Percentiles rank a stretch among this genome's conserved stretches.
phyloP scores from a whole-genome alignment of 2,888 invertebrate species.

The Heliconius cydno region DNA sequence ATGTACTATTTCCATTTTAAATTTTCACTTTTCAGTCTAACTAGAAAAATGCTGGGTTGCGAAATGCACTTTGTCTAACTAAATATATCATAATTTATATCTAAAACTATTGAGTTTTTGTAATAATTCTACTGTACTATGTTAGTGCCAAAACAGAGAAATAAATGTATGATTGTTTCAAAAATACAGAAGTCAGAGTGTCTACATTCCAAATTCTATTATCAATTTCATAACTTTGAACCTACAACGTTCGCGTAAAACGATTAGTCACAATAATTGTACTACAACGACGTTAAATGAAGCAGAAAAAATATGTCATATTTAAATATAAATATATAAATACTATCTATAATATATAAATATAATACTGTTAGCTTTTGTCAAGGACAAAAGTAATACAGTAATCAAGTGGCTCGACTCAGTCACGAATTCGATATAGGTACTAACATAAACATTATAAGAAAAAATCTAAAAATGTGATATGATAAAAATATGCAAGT shows the following conservation, averaged over 20 bases:
- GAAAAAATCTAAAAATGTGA: not conserved
- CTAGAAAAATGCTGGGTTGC: too few species aligned
- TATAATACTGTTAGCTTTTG: slow-evolving; percentile 2
- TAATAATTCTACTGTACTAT: too few species aligned
- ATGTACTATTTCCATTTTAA: too few species aligned
- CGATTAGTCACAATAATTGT: not conserved
- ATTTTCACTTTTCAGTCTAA: too few species aligned
- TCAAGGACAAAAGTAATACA: not conserved
- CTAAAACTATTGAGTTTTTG: too few species aligned
- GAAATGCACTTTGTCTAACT: too few species aligned
- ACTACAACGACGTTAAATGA: not conserved
- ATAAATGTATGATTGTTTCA: too few species aligned
- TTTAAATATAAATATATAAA: slow-evolving; percentile 1
- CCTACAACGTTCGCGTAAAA: not conserved
- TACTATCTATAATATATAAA: not conserved
- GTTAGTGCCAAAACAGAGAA: too few species aligned
- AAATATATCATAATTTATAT: too few species aligned
- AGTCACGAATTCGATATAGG: slow-evolving; percentile 17
- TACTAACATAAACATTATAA: not conserved
- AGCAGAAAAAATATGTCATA: not conserved
- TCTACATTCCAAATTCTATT: not conserved
- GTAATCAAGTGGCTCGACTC: slow-evolving; percentile 8
- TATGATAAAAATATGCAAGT: not conserved
- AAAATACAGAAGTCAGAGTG: too few species aligned
- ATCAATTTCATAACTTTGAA: not conserved